phyloP scores from a whole-genome alignment of 1,140 invertebrate species.

The Atta cephalotes region DNA sequence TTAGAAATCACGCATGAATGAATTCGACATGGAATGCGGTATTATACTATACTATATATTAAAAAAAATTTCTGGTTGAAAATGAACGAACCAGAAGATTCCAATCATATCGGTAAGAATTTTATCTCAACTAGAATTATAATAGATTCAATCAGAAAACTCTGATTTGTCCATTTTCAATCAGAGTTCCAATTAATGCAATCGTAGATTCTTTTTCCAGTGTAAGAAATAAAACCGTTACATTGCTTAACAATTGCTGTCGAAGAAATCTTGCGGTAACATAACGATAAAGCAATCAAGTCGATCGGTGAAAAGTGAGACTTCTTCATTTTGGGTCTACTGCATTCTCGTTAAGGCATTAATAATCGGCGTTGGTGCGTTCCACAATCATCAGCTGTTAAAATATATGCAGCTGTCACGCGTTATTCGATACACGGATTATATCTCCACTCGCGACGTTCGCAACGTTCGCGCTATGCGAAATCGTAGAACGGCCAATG shows the following conservation, averaged over 20 bases:
- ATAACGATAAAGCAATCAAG: not conserved
- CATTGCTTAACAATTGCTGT: not conserved
- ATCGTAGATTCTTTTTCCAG: too few species aligned
- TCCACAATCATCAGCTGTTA: constrained; percentile 55
- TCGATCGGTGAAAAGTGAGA: not conserved
- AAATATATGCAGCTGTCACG: constrained; percentile 59
- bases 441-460: constrained; percentile 40
- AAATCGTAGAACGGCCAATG: constrained; percentile 9
- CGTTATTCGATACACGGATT: constrained; percentile 51
- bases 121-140: too few species aligned
- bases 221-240: too few species aligned
- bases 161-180: too few species aligned
- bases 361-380: not conserved
- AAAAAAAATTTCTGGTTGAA: too few species aligned
- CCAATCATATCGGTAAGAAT: too few species aligned
- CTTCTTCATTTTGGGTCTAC: not conserved
- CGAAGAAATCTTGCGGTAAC: constrained; percentile 7
- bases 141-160: too few species aligned
- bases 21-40: constrained; percentile 64
- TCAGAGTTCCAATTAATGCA: too few species aligned
- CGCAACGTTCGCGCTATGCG: not conserved
- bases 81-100: too few species aligned
- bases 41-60: not conserved
- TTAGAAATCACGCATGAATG: constrained; percentile 64
- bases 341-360: not conserved